These are phyloP conservation scores for Drosophila siamana DNA, from an alignment of 2,888 invertebrate genomes.

Conservation along the genomic window DNA sequence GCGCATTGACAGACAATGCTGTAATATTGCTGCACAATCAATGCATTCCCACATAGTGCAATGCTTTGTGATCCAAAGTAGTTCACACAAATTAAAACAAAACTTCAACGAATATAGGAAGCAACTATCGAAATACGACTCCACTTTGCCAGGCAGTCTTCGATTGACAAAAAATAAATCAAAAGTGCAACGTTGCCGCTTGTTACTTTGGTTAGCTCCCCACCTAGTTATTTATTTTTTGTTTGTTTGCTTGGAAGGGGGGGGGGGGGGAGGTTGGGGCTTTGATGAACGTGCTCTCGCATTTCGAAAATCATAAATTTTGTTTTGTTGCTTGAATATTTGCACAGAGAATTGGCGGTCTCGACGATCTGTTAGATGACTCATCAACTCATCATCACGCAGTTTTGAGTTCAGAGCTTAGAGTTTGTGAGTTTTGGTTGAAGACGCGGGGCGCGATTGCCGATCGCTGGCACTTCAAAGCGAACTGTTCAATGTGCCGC, in stretches of 20 bases:
- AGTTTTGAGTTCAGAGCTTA: slow-evolving; percentile 23
- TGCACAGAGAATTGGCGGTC: slow-evolving; percentile 20
- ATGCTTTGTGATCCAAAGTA: neutral
- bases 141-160: neutral
- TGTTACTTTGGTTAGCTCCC: neutral
- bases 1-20: no score
- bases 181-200: slow-evolving; percentile 11
- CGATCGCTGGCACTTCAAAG: slow-evolving; percentile 60
- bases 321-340: slow-evolving; percentile 16
- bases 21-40: no score
- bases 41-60: neutral
- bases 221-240: slow-evolving; percentile 2
- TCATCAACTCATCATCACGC: slow-evolving; percentile 49
- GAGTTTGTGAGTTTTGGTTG: no score
- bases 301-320: slow-evolving; percentile 15
- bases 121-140: slow-evolving; percentile 1
- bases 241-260: no score
- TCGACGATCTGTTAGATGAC: slow-evolving; percentile 26
- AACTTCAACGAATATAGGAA: neutral
- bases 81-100: neutral
- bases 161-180: neutral
- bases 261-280: no score
- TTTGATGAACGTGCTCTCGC: slow-evolving; percentile 12
- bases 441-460: slow-evolving; percentile 42
- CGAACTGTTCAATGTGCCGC: slow-evolving; percentile 52